These are phyloP conservation scores for Chelidonichthys spinosus DNA, from an alignment of 2,797 vertebrate species.

Conservation along the genomic window DNA sequence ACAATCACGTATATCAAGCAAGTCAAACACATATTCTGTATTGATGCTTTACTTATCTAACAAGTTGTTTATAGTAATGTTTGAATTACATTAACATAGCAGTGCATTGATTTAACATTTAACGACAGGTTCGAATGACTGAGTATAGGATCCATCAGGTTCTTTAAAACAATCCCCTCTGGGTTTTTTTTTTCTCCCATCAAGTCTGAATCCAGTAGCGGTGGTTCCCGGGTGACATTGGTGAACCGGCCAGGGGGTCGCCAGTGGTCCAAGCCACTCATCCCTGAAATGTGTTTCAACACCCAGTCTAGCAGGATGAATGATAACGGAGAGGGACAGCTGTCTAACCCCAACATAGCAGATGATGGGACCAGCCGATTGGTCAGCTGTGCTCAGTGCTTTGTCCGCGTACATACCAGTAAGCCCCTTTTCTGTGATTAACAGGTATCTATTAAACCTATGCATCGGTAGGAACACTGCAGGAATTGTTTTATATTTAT, in stretches of 20 bases:
- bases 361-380: slow-evolving; percentile 93
- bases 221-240: slow-evolving; percentile 73
- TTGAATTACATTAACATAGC: background rate
- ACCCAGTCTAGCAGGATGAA: slow-evolving; percentile 79
- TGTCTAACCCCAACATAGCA: slow-evolving; percentile 90
- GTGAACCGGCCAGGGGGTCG: slow-evolving; percentile 66
- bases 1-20: too few species aligned
- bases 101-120: background rate
- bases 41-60: too few species aligned
- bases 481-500: background rate
- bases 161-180: background rate
- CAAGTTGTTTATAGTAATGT: background rate
- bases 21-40: too few species aligned
- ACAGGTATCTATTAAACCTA: background rate
- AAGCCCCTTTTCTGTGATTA: slow-evolving; percentile 70
- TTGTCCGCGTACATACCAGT: slow-evolving; percentile 95
- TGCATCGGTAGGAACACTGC: background rate
- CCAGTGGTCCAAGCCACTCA: slow-evolving; percentile 92
- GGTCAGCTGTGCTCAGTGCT: slow-evolving; percentile 92
- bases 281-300: slow-evolving; percentile 98
- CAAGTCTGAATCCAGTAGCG: slow-evolving; percentile 87
- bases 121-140: background rate
- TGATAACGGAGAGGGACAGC: slow-evolving; percentile 88
- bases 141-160: background rate
- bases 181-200: background rate